phyloP scores from a whole-genome alignment of 1,140 invertebrate species.

The Carcinoscorpius rotundicauda region DNA sequence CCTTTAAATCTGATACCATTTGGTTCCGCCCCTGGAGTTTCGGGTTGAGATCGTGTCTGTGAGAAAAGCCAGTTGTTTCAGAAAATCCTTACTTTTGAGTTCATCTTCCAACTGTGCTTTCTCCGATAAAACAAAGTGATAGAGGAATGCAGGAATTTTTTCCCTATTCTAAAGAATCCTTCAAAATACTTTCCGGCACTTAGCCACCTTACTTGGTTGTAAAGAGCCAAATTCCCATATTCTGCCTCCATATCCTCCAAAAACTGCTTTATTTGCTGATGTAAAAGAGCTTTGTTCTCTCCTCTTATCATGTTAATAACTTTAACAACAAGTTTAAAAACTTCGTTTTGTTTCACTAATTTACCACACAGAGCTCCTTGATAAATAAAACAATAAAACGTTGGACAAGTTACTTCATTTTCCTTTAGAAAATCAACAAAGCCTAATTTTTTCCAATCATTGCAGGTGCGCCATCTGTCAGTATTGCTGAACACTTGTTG shows the following conservation, averaged over 20 bases:
- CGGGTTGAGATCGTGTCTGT: constrained; percentile 8
- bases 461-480: too few relatives aligned
- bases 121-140: constrained; percentile 4
- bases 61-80: constrained; percentile 11
- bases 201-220: constrained; percentile 11
- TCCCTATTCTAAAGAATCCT: constrained; percentile 11
- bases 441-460: too few relatives aligned
- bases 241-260: constrained; percentile 1
- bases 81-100: constrained; percentile 9
- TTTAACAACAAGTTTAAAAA: background rate
- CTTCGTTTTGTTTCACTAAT: constrained; percentile 3
- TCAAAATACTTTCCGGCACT: constrained; percentile 12
- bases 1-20: constrained; percentile 7
- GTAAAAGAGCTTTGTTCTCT: too few relatives aligned
- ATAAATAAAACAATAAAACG: too few relatives aligned
- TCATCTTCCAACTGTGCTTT: constrained; percentile 7
- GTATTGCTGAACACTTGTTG: too few relatives aligned
- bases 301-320: too few relatives aligned
- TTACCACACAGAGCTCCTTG: constrained; percentile 6
- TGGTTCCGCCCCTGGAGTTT: constrained; percentile 10
- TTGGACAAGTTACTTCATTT: too few relatives aligned
- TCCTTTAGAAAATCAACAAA: too few relatives aligned
- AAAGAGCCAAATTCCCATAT: constrained; percentile 11
- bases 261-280: too few relatives aligned
- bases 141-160: constrained; percentile 10